Base-by-base conservation (phyloP, 2,797 vertebrate genomes). In the Heterohyrax brucei region DNA sequence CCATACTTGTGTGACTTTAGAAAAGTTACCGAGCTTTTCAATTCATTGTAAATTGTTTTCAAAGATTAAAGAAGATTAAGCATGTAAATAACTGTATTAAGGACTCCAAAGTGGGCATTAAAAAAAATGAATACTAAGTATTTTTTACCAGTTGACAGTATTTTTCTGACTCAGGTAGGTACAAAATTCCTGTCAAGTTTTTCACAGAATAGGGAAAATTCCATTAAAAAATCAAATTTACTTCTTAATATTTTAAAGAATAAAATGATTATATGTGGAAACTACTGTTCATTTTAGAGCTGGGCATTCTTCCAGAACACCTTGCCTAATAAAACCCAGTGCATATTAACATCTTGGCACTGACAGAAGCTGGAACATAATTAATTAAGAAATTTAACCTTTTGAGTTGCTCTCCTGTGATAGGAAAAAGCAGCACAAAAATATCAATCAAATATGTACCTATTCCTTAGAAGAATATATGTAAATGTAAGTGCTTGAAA, bases 171-270 rank as follows among this genome's bases (percentile, higher is more conserved):
- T 87, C 30, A 39, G 1, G 9, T 72, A 85, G 48, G 22, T 79
- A 50, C n/a, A 53, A 94, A 84, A 7, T 72, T 91, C 14, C 50
- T 33, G 53, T 26, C 19, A 9, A 1, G 48, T 68, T 44, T 73
- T 68, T 46, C n/a, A 79, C 92, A 53, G 3, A 83, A 46, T 3
- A 82, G 50, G 22, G 24, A 83, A 87, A 22, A 79, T 83, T 56
- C 14, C 30, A 50, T 16, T 68, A 46, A 80, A 89, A 94, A 66
- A 19, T 22, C 33, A 75, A 50, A 78, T 86, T 6, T 18, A 66
- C 59, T 76, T 85, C 56, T 46, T 68, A 93, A 5, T 64, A 61
- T 16, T 64, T 94, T 83, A 48, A 72, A 91, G 33, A 78, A 91
- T 28, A 13, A 80, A 18, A 70, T 50, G 88, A 46, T 44, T 66